These are phyloP conservation scores for Eretmocerus hayati DNA, from an alignment of 2,888 invertebrate genomes.

Conservation along the genomic window DNA sequence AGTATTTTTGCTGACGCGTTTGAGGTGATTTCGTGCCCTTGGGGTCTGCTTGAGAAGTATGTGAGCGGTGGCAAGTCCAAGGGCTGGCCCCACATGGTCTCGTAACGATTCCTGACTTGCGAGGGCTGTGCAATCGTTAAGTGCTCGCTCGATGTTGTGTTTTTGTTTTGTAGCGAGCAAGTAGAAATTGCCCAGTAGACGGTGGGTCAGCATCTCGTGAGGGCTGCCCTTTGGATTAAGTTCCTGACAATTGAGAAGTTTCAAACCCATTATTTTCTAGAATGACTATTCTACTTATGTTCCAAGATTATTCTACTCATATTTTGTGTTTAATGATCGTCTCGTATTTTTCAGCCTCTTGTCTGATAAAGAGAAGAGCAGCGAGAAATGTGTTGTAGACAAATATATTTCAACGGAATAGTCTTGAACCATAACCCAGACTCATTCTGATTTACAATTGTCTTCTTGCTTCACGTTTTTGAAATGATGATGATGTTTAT, in stretches of 20 bases:
- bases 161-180: slow-evolving; percentile 80
- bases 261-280: neutral
- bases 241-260: slow-evolving; percentile 57
- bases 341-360: too few species aligned
- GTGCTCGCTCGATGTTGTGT: slow-evolving; percentile 71
- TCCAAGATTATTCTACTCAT: too few species aligned
- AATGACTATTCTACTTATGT: too few species aligned
- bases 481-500: too few species aligned
- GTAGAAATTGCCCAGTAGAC: slow-evolving; percentile 72
- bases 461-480: too few species aligned
- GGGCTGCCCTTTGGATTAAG: slow-evolving; percentile 58
- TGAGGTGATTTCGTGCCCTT: slow-evolving; percentile 86
- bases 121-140: slow-evolving; percentile 68
- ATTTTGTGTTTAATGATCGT: too few species aligned
- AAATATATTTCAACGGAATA: too few species aligned
- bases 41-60: slow-evolving; percentile 85
- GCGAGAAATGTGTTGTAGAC: too few species aligned
- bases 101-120: slow-evolving; percentile 66
- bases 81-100: slow-evolving; percentile 77
- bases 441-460: too few species aligned
- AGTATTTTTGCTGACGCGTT: slow-evolving; percentile 72
- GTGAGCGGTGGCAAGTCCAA: slow-evolving; percentile 79
- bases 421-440: too few species aligned
- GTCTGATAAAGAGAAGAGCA: too few species aligned
- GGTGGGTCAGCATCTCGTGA: slow-evolving; percentile 62